Conservation (phyloP, 2,797 vertebrate species). For the Sebastolobus alascanus region DNA sequence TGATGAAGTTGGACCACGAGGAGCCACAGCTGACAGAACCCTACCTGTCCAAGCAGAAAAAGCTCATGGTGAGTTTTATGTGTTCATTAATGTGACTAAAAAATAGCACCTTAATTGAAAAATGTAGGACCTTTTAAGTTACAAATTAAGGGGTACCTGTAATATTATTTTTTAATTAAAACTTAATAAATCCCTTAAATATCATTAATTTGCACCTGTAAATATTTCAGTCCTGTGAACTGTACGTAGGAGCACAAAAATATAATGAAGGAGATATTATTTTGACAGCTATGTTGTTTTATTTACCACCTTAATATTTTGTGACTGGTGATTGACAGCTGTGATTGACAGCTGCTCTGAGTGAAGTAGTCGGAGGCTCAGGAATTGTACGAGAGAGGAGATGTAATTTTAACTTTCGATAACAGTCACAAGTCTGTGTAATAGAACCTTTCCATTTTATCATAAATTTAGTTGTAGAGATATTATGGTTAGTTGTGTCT, state of each 20-base stretch:
- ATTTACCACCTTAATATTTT: neutral
- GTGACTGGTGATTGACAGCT: neutral
- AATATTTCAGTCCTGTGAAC: neutral
- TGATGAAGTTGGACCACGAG: slow-evolving; percentile 97
- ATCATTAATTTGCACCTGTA: neutral
- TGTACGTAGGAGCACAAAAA: neutral
- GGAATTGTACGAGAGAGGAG: too few species aligned
- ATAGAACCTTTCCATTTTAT: too few species aligned
- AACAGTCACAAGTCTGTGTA: too few species aligned
- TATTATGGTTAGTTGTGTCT: too few species aligned
- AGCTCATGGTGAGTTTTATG: slow-evolving; percentile 93
- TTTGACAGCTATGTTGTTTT: neutral
- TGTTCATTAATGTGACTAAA: neutral
- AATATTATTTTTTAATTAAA: neutral
- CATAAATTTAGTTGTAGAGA: too few species aligned
- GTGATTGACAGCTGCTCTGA: too few species aligned
- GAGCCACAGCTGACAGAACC: slow-evolving; percentile 96
- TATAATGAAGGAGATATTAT: neutral
- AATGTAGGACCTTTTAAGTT: neutral
- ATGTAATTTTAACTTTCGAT: too few species aligned
- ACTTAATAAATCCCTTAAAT: neutral
- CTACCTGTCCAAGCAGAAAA: slow-evolving; percentile 99
- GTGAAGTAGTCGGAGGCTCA: too few species aligned
- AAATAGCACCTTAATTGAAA: neutral
- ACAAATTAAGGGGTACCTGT: neutral